These are phyloP conservation scores for Bombyx huttoni DNA, from an alignment of 2,888 invertebrate species.

Conservation along the genomic window DNA sequence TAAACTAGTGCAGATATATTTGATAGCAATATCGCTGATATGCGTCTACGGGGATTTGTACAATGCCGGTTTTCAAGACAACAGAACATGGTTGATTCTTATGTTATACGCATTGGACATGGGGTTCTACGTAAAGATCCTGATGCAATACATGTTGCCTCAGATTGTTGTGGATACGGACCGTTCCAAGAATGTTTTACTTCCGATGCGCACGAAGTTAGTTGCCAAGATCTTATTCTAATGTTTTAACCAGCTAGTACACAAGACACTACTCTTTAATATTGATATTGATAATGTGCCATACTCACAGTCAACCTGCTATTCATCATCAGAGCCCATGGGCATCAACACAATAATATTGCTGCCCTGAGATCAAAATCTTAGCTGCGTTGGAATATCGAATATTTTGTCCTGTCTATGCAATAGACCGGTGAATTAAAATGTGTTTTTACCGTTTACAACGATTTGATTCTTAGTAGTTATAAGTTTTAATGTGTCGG, in stretches of 20 bases:
- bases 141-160: constrained; percentile 27
- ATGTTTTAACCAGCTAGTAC: neutral
- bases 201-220: constrained; percentile 23
- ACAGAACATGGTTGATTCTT: constrained; percentile 21
- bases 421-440: too few species aligned
- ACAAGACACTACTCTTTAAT: neutral
- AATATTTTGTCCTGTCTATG: too few species aligned
- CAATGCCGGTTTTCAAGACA: constrained; percentile 46
- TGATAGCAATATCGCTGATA: constrained; percentile 30
- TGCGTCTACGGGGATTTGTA: constrained; percentile 40
- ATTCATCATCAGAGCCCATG: too few species aligned
- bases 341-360: too few species aligned
- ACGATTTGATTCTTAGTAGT: too few species aligned
- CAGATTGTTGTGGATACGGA: constrained; percentile 16
- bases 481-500: too few species aligned
- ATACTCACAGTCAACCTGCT: too few species aligned
- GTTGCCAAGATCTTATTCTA: constrained; percentile 6
- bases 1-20: constrained; percentile 24
- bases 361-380: too few species aligned
- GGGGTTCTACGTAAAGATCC: constrained; percentile 35
- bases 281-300: too few species aligned
- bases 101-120: constrained; percentile 35
- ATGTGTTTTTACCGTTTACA: too few species aligned
- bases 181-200: constrained; percentile 14
- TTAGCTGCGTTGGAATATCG: too few species aligned